Percentiles rank a stretch among this genome's conserved stretches.
Evolutionary conservation across 1,140 invertebrate species (phyloP).

Genomic region (Drosophila burlai): DNA sequence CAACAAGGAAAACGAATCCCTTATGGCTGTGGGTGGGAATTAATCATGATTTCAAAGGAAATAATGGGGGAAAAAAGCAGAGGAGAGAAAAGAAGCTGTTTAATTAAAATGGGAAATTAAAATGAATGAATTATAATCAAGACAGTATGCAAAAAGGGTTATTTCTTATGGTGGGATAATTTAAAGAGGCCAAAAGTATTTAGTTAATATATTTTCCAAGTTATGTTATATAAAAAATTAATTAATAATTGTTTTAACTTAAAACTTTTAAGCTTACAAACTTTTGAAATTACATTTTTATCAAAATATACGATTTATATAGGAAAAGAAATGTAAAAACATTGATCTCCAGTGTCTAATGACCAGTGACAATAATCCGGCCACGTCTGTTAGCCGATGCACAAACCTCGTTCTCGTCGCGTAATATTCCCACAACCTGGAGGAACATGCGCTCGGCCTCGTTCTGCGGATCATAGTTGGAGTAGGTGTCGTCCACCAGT

Average conservation of each 20-base stretch:
- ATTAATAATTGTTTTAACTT: not conserved
- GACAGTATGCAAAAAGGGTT: not conserved
- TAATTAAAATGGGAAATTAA: conserved; percentile 49
- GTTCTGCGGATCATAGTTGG: conserved; percentile 81
- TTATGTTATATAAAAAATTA: too few relatives aligned
- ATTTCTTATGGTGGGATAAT: not conserved
- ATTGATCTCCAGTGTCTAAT: not conserved
- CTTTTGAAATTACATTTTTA: too few relatives aligned
- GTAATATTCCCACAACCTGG: conserved; percentile 84
- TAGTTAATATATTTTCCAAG: not conserved
- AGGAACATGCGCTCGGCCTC: conserved; percentile 84
- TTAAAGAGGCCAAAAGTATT: too few relatives aligned
- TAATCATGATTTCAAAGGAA: conserved; percentile 55
- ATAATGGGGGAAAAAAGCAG: not conserved
- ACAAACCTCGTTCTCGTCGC: conserved; percentile 85
- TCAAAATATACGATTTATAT: not conserved
- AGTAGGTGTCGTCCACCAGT: conserved; percentile 81
- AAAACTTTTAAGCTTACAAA: too few relatives aligned
- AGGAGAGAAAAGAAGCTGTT: conserved; percentile 6
- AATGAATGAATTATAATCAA: conserved; percentile 3
- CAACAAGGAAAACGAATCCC: conserved; percentile 30
- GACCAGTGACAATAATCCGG: not conserved
- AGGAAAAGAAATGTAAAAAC: too few relatives aligned
- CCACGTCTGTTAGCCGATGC: conserved; percentile 47
- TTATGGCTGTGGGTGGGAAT: conserved; percentile 43